Conservation (phyloP, 2,113 vertebrate species). For the human (Homo sapiens) region DNA sequence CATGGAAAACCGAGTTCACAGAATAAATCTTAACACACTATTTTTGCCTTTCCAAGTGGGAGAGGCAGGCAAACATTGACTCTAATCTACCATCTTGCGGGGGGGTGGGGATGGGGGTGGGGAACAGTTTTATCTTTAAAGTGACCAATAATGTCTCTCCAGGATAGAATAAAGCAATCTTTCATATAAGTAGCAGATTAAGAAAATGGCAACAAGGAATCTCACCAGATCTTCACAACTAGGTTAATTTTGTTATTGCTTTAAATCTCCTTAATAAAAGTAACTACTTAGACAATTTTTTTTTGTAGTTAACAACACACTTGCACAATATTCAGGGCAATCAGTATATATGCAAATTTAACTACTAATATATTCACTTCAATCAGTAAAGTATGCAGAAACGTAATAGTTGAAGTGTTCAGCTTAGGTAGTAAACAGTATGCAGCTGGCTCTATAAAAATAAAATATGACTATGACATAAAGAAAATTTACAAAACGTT, state of each 20-base stretch:
- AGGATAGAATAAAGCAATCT: not conserved
- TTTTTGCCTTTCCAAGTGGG: no score
- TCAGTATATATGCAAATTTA: slow-evolving; percentile 81
- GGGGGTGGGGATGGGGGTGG: no score
- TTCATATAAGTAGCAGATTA: not conserved
- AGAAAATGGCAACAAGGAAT: not conserved
- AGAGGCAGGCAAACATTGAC: no score
- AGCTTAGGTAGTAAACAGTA: slow-evolving; percentile 73
- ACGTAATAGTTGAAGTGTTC: slow-evolving; percentile 64
- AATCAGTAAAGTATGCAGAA: slow-evolving; percentile 80
- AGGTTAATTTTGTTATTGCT: not conserved
- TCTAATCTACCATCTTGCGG: no score
- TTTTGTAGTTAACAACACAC: not conserved
- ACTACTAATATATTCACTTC: slow-evolving; percentile 82
- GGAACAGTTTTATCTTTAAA: not conserved
- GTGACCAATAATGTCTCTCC: not conserved
- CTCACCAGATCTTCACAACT: not conserved
- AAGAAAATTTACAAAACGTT: slow-evolving; percentile 10
- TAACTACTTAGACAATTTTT: not conserved
- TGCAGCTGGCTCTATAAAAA: slow-evolving; percentile 78
- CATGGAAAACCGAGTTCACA: no score
- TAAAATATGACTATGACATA: slow-evolving; percentile 72
- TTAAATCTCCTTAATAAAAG: slow-evolving; percentile 17
- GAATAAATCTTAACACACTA: no score
- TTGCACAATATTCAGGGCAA: slow-evolving; percentile 66